These are phyloP conservation scores for Dendrophyllia cribrosa DNA, from an alignment of 64 coral and sea anemone species.

Conservation along the genomic window DNA sequence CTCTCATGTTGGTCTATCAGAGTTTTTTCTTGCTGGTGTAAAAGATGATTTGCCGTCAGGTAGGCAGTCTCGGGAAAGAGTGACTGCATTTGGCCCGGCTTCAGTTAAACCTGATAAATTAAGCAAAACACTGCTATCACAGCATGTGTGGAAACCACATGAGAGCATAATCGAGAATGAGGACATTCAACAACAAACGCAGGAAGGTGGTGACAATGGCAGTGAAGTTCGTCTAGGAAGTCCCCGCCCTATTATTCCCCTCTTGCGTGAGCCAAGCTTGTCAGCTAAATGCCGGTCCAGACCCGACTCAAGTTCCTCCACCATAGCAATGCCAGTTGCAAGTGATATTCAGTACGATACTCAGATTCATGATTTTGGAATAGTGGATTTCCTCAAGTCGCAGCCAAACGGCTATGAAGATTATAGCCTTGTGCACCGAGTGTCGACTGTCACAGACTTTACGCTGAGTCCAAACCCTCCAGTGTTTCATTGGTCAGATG, in stretches of 20 bases:
- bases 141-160: slow-evolving; percentile 83
- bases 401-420: slow-evolving; percentile 68
- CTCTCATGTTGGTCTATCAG: slow-evolving; percentile 70
- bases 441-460: slow-evolving; percentile 82
- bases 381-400: slow-evolving; percentile 79
- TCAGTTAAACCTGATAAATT: slow-evolving; percentile 25
- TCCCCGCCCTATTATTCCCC: slow-evolving; percentile 58
- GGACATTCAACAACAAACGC: neutral
- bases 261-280: slow-evolving; percentile 39
- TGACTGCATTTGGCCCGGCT: neutral
- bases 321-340: neutral
- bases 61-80: neutral
- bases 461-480: slow-evolving; percentile 84
- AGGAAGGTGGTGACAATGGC: neutral
- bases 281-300: neutral
- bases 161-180: slow-evolving; percentile 69
- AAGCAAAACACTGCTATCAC: slow-evolving; percentile 49
- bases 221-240: neutral
- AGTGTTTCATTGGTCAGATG: slow-evolving; percentile 83
- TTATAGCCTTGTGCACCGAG: slow-evolving; percentile 73
- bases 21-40: slow-evolving; percentile 91
- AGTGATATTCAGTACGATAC: neutral
- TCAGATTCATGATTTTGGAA: slow-evolving; percentile 86
- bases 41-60: neutral
- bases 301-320: neutral